Conservation (phyloP, 2,888 invertebrate species). For the Sphaeridia pumilis region DNA sequence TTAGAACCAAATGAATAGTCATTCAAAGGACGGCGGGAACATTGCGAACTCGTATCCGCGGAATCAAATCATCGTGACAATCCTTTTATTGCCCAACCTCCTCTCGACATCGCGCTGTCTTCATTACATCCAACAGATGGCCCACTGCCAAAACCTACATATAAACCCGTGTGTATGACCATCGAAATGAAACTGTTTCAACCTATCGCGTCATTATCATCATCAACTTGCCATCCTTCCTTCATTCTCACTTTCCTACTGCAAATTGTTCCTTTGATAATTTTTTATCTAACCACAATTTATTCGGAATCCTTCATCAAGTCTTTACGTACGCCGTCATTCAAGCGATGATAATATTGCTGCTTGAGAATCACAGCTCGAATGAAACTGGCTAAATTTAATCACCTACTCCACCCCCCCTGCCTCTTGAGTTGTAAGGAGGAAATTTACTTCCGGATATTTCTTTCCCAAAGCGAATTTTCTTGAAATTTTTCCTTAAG, state of each 20-base stretch:
- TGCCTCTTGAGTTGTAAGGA: too few relatives aligned
- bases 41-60: neutral
- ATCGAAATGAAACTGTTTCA: neutral
- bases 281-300: too few relatives aligned
- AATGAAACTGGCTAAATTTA: too few relatives aligned
- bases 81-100: neutral
- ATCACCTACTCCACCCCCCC: too few relatives aligned
- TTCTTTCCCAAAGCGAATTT: too few relatives aligned
- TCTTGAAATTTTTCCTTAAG: too few relatives aligned
- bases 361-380: too few relatives aligned
- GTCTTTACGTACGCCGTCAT: too few relatives aligned
- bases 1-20: constrained; percentile 2
- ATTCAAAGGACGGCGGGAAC: neutral
- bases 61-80: neutral
- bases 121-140: constrained; percentile 24
- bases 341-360: too few relatives aligned
- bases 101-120: constrained; percentile 1
- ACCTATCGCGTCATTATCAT: neutral
- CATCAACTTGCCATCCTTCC: neutral
- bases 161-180: too few relatives aligned
- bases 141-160: constrained; percentile 22
- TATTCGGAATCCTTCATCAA: too few relatives aligned
- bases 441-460: too few relatives aligned
- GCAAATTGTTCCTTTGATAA: neutral
- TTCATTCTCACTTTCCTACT: constrained; percentile 3